phyloP scores from a whole-genome alignment of 2,113 vertebrate genomes.

The Sterna hirundo region DNA sequence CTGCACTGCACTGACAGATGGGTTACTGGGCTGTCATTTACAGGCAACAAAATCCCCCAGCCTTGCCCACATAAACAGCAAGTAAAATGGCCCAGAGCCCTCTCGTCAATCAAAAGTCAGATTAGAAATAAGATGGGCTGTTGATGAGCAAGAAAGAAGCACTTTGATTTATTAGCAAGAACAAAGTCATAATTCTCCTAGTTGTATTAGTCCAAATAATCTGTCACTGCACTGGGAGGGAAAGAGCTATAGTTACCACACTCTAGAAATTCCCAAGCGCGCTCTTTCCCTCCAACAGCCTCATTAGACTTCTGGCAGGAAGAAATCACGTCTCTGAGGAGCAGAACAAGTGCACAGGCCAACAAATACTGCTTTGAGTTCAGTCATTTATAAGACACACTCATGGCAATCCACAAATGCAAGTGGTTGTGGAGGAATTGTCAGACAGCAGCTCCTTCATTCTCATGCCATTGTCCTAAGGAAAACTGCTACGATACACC shows the following conservation, averaged over 20 bases:
- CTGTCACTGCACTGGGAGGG: not conserved
- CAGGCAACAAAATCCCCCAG: not conserved
- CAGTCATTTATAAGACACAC: not conserved
- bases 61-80: not conserved
- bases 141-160: not conserved
- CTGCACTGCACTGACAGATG: not conserved
- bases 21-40: not conserved
- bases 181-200: not conserved
- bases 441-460: not conserved
- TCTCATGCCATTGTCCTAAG: not conserved
- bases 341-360: not conserved
- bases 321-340: not conserved
- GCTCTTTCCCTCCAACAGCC: not conserved
- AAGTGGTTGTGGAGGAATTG: not conserved
- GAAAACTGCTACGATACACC: not conserved
- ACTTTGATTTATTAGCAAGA: not conserved
- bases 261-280: not conserved
- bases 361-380: not conserved
- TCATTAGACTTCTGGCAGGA: not conserved
- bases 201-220: not conserved
- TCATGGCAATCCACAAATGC: not conserved
- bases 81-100: not conserved
- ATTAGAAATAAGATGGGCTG: not conserved
- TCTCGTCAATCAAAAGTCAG: not conserved
- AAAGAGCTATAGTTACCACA: not conserved